Evolutionary conservation across 2,797 vertebrate species (phyloP).

Genomic region (Gorsachius magnificus): DNA sequence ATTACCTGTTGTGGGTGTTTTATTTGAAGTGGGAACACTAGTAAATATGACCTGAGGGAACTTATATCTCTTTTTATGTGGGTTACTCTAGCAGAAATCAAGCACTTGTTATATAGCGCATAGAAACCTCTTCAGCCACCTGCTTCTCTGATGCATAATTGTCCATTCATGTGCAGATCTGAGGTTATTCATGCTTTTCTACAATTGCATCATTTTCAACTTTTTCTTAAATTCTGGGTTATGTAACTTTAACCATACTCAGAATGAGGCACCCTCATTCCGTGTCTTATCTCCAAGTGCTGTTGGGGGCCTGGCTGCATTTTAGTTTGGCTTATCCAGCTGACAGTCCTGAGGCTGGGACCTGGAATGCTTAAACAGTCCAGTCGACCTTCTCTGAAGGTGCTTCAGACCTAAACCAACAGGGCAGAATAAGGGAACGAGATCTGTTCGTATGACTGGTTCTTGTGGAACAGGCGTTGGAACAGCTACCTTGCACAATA

Average conservation of each 20-base stretch:
- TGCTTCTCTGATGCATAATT: not conserved
- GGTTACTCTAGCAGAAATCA: constrained; percentile 1
- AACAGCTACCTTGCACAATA: not conserved
- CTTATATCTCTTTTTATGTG: constrained; percentile 8
- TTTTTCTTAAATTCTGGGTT: not conserved
- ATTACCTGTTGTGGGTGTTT: constrained; percentile 42
- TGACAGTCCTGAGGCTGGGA: not conserved
- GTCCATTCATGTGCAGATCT: not conserved
- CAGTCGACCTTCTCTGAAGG: not conserved
- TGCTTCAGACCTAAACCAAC: not conserved
- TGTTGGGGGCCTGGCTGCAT: not conserved
- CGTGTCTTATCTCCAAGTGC: not conserved
- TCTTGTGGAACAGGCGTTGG: not conserved
- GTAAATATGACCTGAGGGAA: constrained; percentile 50
- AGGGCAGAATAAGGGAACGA: not conserved
- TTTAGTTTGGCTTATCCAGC: not conserved
- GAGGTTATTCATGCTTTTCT: not conserved
- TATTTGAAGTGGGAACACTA: constrained; percentile 23
- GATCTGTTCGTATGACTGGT: not conserved
- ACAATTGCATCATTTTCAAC: not conserved
- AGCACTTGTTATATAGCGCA: not conserved
- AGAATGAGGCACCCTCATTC: not conserved
- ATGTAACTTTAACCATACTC: not conserved
- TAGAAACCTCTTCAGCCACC: not conserved
- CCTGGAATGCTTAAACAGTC: not conserved